phyloP scores from a whole-genome alignment of 2,113 vertebrate species.

The Calypte anna region DNA sequence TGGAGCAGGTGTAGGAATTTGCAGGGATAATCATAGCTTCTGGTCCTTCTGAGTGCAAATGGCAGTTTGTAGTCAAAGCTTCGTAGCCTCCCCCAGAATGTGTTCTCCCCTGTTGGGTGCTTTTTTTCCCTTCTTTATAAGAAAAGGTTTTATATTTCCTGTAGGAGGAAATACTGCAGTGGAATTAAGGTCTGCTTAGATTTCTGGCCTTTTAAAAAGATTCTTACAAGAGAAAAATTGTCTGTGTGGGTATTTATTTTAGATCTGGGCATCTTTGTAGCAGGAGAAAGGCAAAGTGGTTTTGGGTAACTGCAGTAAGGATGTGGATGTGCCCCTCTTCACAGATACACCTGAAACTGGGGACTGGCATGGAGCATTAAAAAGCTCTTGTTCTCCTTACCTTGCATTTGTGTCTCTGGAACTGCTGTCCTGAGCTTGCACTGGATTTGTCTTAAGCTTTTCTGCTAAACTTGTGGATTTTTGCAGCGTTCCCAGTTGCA shows the following conservation, averaged over 20 bases:
- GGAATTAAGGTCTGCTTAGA: background rate
- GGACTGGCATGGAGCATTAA: background rate
- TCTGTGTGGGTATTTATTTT: background rate
- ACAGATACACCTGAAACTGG: background rate
- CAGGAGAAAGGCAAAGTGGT: background rate
- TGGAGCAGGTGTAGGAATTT: background rate
- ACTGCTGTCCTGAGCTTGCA: fast-evolving
- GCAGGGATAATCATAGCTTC: background rate
- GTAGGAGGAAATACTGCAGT: too few relatives aligned
- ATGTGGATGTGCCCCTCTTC: background rate
- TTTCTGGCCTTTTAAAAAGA: background rate
- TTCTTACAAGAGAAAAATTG: background rate
- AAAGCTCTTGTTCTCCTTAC: background rate
- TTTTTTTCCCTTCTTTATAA: background rate
- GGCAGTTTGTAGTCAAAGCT: background rate
- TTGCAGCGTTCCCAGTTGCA: background rate
- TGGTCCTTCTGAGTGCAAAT: background rate
- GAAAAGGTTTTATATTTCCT: background rate
- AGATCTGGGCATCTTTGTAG: background rate
- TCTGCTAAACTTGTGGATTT: background rate
- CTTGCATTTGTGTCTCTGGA: background rate
- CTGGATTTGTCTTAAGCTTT: background rate
- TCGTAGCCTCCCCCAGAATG: background rate
- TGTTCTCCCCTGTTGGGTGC: background rate
- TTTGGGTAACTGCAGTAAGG: background rate